Conservation (phyloP, 1,140 invertebrate genomes). For the Ephestia elutella region DNA sequence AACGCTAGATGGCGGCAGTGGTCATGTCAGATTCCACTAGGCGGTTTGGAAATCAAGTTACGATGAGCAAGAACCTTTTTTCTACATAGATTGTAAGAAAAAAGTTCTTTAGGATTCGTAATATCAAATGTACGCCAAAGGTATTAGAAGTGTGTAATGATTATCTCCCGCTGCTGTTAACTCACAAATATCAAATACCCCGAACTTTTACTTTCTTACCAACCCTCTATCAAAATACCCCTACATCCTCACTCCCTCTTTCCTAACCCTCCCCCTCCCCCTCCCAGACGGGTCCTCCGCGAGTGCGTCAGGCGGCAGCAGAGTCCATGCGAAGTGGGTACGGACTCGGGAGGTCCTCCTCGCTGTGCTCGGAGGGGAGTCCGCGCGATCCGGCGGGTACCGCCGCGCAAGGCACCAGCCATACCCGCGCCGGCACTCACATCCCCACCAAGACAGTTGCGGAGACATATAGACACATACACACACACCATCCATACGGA, state of each 20-base stretch:
- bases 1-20: too few species aligned
- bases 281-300: conserved; percentile 44
- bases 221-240: too few species aligned
- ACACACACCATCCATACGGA: not conserved
- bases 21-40: too few species aligned
- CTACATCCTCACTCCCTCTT: not conserved
- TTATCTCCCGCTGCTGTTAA: too few species aligned
- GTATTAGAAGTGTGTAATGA: too few species aligned
- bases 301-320: conserved; percentile 47
- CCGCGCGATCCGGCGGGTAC: conserved; percentile 12
- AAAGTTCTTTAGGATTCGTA: too few species aligned
- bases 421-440: not conserved
- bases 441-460: conserved; percentile 11
- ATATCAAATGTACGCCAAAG: too few species aligned
- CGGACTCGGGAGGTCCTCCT: conserved; percentile 17
- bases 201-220: too few species aligned
- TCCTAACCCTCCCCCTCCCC: conserved; percentile 4
- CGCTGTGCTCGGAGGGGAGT: conserved; percentile 10
- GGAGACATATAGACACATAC: conserved; percentile 8
- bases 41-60: too few species aligned
- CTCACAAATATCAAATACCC: too few species aligned
- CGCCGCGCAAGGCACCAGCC: conserved; percentile 16
- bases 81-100: too few species aligned
- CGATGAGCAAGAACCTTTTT: too few species aligned
- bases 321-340: conserved; percentile 51